Conservation (phyloP, 2,797 vertebrate genomes). For the Scarus forsteni region DNA sequence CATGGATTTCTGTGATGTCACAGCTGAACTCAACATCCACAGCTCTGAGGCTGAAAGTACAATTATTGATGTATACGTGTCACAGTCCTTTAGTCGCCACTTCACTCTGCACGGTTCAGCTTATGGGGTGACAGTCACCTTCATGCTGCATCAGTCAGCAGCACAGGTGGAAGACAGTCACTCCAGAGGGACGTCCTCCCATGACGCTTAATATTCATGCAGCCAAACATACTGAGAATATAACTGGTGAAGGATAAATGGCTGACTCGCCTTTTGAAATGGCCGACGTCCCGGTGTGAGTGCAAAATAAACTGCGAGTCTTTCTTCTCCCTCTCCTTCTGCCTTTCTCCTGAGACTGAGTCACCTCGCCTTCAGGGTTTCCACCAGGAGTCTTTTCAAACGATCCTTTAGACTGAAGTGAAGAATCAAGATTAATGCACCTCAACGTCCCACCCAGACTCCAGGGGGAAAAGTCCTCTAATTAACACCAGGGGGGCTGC, state of each 20-base stretch:
- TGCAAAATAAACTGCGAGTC: conserved; percentile 49
- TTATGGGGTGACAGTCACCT: conserved; percentile 67
- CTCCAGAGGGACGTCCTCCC: conserved; percentile 44
- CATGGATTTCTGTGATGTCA: neutral
- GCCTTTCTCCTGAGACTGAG: conserved; percentile 56
- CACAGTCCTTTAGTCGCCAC: conserved; percentile 37
- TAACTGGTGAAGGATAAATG: conserved; percentile 51
- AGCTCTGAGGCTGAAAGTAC: conserved; percentile 41
- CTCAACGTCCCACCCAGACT: conserved; percentile 72
- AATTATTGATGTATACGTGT: conserved; percentile 39
- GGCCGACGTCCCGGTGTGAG: conserved; percentile 49
- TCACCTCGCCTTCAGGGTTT: conserved; percentile 78
- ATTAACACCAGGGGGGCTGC: conserved; percentile 83
- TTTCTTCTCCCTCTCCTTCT: conserved; percentile 41
- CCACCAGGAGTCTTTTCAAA: conserved; percentile 83
- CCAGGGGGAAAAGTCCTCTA: conserved; percentile 69
- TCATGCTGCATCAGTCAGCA: conserved; percentile 63
- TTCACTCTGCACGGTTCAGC: conserved; percentile 34
- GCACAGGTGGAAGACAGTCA: conserved; percentile 54
- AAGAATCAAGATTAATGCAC: conserved; percentile 87
- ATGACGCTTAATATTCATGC: conserved; percentile 60
- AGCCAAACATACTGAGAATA: conserved; percentile 62
- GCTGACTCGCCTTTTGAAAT: conserved; percentile 56
- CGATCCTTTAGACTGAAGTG: conserved; percentile 80
- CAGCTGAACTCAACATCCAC: conserved; percentile 20